phyloP scores from a whole-genome alignment of 2,888 invertebrate genomes.

The Rhodophaea formosa region DNA sequence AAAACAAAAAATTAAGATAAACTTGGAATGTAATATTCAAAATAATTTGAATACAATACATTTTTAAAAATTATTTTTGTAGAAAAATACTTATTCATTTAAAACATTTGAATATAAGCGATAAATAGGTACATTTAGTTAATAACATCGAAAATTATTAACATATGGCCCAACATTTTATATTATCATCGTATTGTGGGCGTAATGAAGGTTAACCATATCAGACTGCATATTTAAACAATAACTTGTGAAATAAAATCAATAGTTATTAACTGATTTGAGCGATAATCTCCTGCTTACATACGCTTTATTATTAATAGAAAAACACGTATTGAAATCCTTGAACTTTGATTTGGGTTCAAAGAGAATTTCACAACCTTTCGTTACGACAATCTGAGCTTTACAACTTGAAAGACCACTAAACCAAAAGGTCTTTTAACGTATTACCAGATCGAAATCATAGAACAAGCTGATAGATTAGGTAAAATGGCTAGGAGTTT shows the following conservation, averaged over 20 bases:
- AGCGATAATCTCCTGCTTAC: too few species aligned
- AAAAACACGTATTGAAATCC: too few species aligned
- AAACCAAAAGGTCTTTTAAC: neutral
- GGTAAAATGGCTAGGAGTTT: too few species aligned
- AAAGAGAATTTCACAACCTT: neutral
- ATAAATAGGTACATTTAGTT: neutral
- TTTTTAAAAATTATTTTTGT: neutral
- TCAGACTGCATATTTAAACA: slow-evolving; percentile 12
- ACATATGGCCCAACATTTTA: slow-evolving; percentile 26
- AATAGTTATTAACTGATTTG: neutral
- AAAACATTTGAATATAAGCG: neutral
- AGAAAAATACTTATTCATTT: neutral
- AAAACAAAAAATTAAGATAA: neutral
- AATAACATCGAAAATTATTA: neutral
- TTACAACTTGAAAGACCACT: neutral
- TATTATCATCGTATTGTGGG: slow-evolving; percentile 42
- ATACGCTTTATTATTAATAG: too few species aligned
- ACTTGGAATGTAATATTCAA: neutral
- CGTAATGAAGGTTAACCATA: slow-evolving; percentile 43
- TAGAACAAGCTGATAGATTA: too few species aligned
- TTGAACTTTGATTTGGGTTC: too few species aligned
- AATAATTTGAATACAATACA: too few species aligned
- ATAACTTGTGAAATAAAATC: neutral
- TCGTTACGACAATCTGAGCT: neutral
- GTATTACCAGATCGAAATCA: too few species aligned